Percentiles rank a stretch among this genome's conserved stretches.
These are phyloP conservation scores for Girardinichthys multiradiatus DNA, from an alignment of 2,113 vertebrate genomes.

Conservation along the genomic window DNA sequence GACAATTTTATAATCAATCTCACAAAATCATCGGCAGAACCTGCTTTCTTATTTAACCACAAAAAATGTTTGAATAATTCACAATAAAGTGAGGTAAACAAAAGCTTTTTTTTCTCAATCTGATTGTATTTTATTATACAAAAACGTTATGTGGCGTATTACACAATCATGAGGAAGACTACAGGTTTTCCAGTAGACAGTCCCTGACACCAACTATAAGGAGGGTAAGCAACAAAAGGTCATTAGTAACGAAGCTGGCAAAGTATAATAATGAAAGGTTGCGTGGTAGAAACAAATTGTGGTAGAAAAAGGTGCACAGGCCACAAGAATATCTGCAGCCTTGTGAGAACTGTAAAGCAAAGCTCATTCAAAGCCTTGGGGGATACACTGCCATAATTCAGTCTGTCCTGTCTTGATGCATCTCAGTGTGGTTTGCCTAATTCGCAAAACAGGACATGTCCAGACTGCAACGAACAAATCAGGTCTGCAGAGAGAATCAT, in stretches of 20 bases:
- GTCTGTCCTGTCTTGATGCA: too few relatives aligned
- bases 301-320: not conserved
- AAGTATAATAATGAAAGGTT: not conserved
- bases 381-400: too few relatives aligned
- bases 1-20: not conserved
- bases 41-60: not conserved
- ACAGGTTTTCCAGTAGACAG: not conserved
- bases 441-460: too few relatives aligned
- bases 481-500: too few relatives aligned
- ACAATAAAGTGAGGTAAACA: not conserved
- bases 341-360: not conserved
- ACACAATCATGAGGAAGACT: not conserved
- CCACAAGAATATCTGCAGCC: not conserved
- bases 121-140: not conserved
- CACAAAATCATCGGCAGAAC: not conserved
- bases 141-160: not conserved
- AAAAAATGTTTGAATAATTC: not conserved
- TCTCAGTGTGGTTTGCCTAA: too few relatives aligned
- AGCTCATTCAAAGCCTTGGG: not conserved
- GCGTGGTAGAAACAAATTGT: not conserved
- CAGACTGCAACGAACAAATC: too few relatives aligned
- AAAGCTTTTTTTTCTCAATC: not conserved
- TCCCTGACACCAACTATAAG: too few relatives aligned
- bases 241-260: not conserved
- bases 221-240: too few relatives aligned